phyloP scores from a whole-genome alignment of 2,113 vertebrate species.

The Tachysurus vachellii region DNA sequence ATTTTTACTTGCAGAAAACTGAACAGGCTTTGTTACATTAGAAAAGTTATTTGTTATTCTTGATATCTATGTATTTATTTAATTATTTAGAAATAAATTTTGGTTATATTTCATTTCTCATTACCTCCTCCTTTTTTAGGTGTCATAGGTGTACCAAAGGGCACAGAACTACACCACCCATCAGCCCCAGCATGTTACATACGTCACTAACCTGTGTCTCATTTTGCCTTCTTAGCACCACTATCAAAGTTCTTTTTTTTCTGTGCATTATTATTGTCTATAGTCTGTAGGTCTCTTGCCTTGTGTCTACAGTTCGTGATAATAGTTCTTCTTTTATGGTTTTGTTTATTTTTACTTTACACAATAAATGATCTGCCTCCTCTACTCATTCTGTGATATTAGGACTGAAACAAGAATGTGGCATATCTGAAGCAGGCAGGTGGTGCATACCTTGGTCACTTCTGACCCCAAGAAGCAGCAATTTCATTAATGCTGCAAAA shows the following conservation, averaged over 20 bases:
- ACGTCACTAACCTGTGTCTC: background rate
- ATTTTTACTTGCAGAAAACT: no score
- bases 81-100: background rate
- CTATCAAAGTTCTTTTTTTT: background rate
- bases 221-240: background rate
- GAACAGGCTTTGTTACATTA: no score
- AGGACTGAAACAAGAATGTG: background rate
- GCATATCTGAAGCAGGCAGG: background rate
- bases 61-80: background rate
- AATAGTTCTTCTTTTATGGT: background rate
- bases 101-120: background rate
- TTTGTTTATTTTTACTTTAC: background rate
- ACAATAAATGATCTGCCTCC: background rate
- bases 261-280: background rate
- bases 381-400: background rate
- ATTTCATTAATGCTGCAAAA: constrained; percentile 43
- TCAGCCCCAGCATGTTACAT: background rate
- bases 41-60: background rate
- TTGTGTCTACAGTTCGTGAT: background rate
- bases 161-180: background rate
- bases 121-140: background rate
- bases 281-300: background rate
- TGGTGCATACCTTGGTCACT: constrained; percentile 5
- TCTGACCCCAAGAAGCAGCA: constrained; percentile 34
- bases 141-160: background rate